phyloP scores from a whole-genome alignment of 2,888 invertebrate genomes.

The Caenorhabditis plicata region DNA sequence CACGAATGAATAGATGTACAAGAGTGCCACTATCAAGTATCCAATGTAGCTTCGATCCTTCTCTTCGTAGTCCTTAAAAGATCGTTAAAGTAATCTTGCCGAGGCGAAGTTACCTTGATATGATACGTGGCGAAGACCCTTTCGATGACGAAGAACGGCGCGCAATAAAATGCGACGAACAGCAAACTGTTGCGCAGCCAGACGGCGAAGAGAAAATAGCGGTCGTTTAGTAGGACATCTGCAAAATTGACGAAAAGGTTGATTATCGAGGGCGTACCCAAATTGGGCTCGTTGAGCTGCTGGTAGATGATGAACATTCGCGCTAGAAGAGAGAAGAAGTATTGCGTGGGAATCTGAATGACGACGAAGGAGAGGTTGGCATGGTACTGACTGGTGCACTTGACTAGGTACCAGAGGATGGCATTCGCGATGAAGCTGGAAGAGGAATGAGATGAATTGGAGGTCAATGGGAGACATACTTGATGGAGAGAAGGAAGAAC shows the following conservation, averaged over 20 bases:
- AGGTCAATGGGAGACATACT: no score
- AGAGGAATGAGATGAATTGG: no score
- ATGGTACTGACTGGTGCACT: slow-evolving; percentile 23
- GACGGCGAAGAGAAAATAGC: slow-evolving; percentile 13
- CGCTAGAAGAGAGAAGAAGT: slow-evolving; percentile 21
- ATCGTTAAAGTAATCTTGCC: neutral
- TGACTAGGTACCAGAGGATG: slow-evolving; percentile 18
- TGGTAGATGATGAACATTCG: slow-evolving; percentile 30
- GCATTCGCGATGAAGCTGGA: slow-evolving; percentile 6
- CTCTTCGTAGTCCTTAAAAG: slow-evolving; percentile 32
- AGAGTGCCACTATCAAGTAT: slow-evolving; percentile 21
- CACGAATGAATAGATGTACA: slow-evolving; percentile 23
- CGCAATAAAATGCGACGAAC: slow-evolving; percentile 42
- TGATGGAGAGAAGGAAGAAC: no score
- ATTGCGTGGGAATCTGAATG: slow-evolving; percentile 23
- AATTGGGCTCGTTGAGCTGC: slow-evolving; percentile 13
- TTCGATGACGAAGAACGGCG: slow-evolving; percentile 37
- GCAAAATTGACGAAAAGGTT: no score
- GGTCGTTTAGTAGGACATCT: slow-evolving; percentile 11
- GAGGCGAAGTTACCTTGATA: slow-evolving; percentile 16
- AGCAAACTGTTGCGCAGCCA: slow-evolving; percentile 33
- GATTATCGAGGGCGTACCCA: no score
- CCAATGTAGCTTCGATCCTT: slow-evolving; percentile 34
- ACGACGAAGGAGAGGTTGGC: slow-evolving; percentile 25
- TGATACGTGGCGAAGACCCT: slow-evolving; percentile 32